Conservation (phyloP, 2,113 vertebrate species). For the Gasterosteus aculeatus region DNA sequence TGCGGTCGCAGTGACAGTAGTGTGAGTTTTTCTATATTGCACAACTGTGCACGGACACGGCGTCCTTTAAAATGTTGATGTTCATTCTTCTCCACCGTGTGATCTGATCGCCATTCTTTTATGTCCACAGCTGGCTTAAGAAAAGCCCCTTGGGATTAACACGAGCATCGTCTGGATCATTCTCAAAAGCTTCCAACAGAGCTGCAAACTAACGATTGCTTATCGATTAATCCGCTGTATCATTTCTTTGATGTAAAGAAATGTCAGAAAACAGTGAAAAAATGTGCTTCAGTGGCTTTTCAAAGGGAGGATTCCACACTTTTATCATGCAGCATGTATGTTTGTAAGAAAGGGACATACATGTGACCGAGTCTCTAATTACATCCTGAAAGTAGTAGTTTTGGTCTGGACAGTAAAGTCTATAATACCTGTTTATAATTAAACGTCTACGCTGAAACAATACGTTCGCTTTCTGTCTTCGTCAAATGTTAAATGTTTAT, state of each 20-base stretch:
- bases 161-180: background rate
- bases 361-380: background rate
- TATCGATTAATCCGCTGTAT: background rate
- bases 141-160: background rate
- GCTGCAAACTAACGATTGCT: background rate
- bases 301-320: background rate
- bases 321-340: background rate
- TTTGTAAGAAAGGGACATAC: background rate
- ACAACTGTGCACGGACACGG: background rate
- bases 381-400: background rate
- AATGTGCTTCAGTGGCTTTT: background rate
- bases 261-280: background rate
- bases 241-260: background rate
- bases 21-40: background rate
- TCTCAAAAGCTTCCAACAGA: background rate
- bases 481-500: conserved; percentile 17
- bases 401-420: background rate
- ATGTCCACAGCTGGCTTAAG: background rate
- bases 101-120: background rate
- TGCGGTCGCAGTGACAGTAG: conserved; percentile 14
- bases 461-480: background rate
- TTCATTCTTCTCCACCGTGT: background rate
- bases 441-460: background rate
- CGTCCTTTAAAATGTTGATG: background rate
- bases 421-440: background rate